Conservation (phyloP, 2,888 invertebrate species). For the Orthosia cruda region DNA sequence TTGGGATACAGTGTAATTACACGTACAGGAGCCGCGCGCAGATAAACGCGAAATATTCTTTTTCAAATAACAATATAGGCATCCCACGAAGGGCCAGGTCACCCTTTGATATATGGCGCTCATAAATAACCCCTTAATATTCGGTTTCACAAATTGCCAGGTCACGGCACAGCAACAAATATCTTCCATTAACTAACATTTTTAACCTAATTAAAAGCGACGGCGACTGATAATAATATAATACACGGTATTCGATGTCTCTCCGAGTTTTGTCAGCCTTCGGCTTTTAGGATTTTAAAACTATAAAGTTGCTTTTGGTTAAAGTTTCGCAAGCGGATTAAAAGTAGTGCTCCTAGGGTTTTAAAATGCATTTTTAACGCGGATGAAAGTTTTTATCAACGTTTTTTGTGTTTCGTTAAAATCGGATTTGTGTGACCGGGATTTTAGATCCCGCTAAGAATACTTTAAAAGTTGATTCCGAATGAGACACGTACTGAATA, state of each 20-base stretch:
- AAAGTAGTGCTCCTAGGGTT: slow-evolving; percentile 78
- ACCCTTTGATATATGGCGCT: slow-evolving; percentile 67
- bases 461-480: slow-evolving; percentile 61
- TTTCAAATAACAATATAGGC: slow-evolving; percentile 51
- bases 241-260: slow-evolving; percentile 30
- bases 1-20: slow-evolving; percentile 60
- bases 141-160: slow-evolving; percentile 65
- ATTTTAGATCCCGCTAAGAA: slow-evolving; percentile 52
- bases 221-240: slow-evolving; percentile 17
- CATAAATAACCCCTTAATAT: slow-evolving; percentile 72
- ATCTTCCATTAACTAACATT: slow-evolving; percentile 73
- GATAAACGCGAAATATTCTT: slow-evolving; percentile 59
- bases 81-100: slow-evolving; percentile 50
- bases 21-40: slow-evolving; percentile 39
- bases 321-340: slow-evolving; percentile 83
- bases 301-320: slow-evolving; percentile 74
- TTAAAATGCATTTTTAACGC: slow-evolving; percentile 82
- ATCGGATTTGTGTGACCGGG: slow-evolving; percentile 57
- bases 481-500: slow-evolving; percentile 61
- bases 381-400: slow-evolving; percentile 71
- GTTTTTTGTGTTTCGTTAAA: slow-evolving; percentile 61
- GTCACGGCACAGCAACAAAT: slow-evolving; percentile 72
- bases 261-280: slow-evolving; percentile 66
- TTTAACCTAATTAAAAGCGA: slow-evolving; percentile 77
- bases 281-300: slow-evolving; percentile 80